A percentile compares a stretch with the other conserved stretches of the same genome.
phyloP scores from a whole-genome alignment of 2,797 vertebrate genomes.

The Neomorphus geoffroyi region DNA sequence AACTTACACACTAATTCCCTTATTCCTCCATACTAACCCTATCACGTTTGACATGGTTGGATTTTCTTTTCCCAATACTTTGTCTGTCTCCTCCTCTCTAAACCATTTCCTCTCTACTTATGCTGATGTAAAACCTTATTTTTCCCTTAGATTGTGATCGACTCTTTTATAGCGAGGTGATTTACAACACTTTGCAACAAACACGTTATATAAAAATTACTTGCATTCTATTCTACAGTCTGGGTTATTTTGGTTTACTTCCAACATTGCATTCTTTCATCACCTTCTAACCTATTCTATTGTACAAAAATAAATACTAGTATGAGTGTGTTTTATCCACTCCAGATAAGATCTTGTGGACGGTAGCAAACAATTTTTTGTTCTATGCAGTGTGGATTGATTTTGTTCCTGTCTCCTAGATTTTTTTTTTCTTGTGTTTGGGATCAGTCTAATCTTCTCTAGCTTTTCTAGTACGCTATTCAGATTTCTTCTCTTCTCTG shows the following conservation, averaged over 20 bases:
- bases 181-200: background rate
- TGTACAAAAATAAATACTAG: background rate
- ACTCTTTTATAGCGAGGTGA: background rate
- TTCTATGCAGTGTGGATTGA: slow-evolving; percentile 2
- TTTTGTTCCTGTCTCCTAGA: slow-evolving; percentile 29
- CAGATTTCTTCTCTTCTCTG: background rate
- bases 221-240: background rate
- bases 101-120: background rate
- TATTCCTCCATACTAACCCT: background rate
- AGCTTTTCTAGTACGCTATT: background rate
- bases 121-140: background rate
- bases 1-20: background rate
- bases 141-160: background rate
- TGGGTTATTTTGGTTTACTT: background rate
- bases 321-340: background rate
- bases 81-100: background rate
- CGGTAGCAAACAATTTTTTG: background rate
- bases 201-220: background rate
- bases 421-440: slow-evolving; percentile 19
- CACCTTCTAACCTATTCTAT: background rate
- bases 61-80: background rate
- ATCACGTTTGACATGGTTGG: background rate
- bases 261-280: background rate
- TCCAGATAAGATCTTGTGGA: background rate
- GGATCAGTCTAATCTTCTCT: slow-evolving; percentile 27